phyloP scores from a whole-genome alignment of 2,888 invertebrate genomes.

The Drosophila peninsularis region DNA sequence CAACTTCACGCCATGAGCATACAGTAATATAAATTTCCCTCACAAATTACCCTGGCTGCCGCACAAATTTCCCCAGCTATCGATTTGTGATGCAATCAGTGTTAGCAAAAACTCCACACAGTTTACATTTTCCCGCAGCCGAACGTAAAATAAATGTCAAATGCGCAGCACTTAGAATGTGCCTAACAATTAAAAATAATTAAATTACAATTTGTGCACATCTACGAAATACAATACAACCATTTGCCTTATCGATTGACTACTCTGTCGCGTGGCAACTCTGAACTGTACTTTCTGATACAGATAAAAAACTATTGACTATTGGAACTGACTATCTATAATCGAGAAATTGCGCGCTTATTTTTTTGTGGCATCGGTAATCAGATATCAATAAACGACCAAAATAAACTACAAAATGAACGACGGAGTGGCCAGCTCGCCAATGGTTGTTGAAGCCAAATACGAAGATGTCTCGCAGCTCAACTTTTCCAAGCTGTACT shows the following conservation, averaged over 20 bases:
- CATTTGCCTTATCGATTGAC: slow-evolving; percentile 74
- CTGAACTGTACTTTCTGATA: slow-evolving; percentile 77
- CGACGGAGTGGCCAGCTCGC: slow-evolving; percentile 61
- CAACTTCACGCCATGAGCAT: slow-evolving; percentile 69
- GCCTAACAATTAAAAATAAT: slow-evolving; percentile 12
- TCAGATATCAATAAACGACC: slow-evolving; percentile 55
- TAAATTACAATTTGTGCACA: slow-evolving; percentile 18
- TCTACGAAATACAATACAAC: slow-evolving; percentile 39
- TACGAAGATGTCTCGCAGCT: slow-evolving; percentile 74
- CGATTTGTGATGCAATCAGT: slow-evolving; percentile 76
- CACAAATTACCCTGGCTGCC: slow-evolving; percentile 44
- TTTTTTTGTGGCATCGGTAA: slow-evolving; percentile 65
- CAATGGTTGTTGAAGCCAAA: slow-evolving; percentile 63
- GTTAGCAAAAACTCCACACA: slow-evolving; percentile 53
- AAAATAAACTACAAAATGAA: slow-evolving; percentile 51
- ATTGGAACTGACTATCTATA: slow-evolving; percentile 79
- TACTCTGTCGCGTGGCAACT: slow-evolving; percentile 76
- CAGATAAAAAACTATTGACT: slow-evolving; percentile 80
- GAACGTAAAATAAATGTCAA: slow-evolving; percentile 37
- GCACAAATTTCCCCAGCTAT: slow-evolving; percentile 71
- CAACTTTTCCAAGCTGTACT: slow-evolving; percentile 82
- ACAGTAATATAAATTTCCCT: slow-evolving; percentile 47
- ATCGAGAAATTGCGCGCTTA: slow-evolving; percentile 80
- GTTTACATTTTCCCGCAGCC: slow-evolving; percentile 44
- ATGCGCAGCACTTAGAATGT: slow-evolving; percentile 12